Evolutionary conservation across 2,113 vertebrate species (phyloP).

Genomic region (Pantherophis guttatus): DNA sequence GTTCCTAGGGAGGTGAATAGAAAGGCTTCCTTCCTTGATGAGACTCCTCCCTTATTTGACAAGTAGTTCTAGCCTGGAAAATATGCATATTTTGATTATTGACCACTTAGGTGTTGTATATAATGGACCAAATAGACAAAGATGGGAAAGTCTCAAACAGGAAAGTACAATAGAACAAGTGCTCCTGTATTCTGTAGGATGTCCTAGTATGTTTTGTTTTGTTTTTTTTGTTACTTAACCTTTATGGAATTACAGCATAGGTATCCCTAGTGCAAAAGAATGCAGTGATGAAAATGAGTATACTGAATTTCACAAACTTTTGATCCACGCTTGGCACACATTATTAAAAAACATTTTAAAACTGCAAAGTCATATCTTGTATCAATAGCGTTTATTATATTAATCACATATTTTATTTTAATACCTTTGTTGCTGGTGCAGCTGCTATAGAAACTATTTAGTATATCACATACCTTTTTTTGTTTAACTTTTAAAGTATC

Average conservation of each 20-base stretch:
- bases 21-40: background rate
- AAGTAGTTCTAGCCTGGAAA: background rate
- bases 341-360: background rate
- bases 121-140: background rate
- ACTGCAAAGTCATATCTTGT: background rate
- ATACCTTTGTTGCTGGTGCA: background rate
- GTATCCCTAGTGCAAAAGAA: background rate
- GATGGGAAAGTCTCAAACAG: background rate
- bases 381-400: background rate
- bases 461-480: background rate
- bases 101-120: background rate
- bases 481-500: background rate
- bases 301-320: background rate
- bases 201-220: background rate
- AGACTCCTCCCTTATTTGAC: background rate
- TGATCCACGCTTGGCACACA: background rate
- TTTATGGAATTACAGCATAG: background rate
- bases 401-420: background rate
- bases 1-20: background rate
- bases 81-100: background rate
- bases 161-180: background rate
- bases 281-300: background rate
- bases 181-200: background rate
- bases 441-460: background rate
- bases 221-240: background rate